Conservation (phyloP, 1,140 invertebrate species). For the Lycorma delicatula region DNA sequence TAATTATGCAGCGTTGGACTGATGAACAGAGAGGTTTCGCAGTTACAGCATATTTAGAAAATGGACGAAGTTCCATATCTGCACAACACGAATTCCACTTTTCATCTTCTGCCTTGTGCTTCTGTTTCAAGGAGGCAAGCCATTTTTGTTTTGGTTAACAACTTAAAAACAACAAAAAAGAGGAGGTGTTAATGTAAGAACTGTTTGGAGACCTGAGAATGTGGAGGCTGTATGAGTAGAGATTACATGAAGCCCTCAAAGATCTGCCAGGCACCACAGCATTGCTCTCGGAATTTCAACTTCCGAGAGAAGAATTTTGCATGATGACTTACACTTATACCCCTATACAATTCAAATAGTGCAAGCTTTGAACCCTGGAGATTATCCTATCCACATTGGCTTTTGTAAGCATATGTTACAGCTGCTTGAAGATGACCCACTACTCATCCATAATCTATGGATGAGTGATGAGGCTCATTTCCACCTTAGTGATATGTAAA, state of each 20-base stretch:
- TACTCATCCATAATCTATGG: slow-evolving; percentile 1
- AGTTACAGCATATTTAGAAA: neutral
- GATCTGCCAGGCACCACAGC: neutral
- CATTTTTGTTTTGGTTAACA: slow-evolving; percentile 1
- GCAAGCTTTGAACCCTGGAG: slow-evolving; percentile 1
- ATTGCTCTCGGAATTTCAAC: slow-evolving; percentile 2
- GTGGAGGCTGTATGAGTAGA: neutral
- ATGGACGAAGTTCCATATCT: neutral
- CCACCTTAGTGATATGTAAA: neutral
- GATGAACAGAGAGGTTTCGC: neutral
- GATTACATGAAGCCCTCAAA: neutral
- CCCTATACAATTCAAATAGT: slow-evolving; percentile 2
- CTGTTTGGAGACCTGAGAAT: neutral
- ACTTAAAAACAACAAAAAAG: neutral
- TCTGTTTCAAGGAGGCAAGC: slow-evolving; percentile 2
- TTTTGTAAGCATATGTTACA: slow-evolving; percentile 3
- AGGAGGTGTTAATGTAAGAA: slow-evolving; percentile 1
- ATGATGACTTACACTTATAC: slow-evolving; percentile 1
- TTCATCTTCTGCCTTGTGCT: neutral
- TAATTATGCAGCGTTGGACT: neutral
- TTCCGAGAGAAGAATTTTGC: neutral
- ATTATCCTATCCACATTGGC: neutral
- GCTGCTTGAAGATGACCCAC: neutral
- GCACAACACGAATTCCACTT: neutral
- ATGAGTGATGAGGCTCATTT: slow-evolving; percentile 5